Base-by-base conservation (phyloP, 1,140 invertebrate species). In the Aricia agestis region DNA sequence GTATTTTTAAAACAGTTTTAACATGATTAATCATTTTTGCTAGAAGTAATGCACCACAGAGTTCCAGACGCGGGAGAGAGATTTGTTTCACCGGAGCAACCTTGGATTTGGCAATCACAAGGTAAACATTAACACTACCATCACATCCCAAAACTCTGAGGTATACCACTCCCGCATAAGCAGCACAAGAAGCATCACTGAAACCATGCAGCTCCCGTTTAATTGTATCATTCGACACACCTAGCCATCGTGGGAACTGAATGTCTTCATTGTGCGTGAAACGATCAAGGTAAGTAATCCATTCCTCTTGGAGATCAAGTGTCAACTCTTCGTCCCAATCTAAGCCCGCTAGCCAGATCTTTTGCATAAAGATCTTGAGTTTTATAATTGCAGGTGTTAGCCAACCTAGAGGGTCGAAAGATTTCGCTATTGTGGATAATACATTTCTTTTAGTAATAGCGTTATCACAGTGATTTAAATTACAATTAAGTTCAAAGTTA, bases 331-430 rank as follows among this genome's bases (percentile, higher is more conserved):
- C 76, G 69, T 93, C 91, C 91, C 92, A 93, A 13, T 75, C 76
- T 15, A 86, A 19, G 6, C 82, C 76, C 31, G 61, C 25, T 17
- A 81, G 25, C 91, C 92, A 92, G 2, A 93, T 25, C 52, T 83
- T 75, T 82, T 93, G 92, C 59, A 93, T 82, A 1, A 93, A 78
- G 0, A 93, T 84, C 77, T 93, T 93, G 6, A 80, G 74, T 11
- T 15, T 71, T 15, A 93, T 78, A 6, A 87, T 77, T 2, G 84
- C 63, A 11, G 92, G 92, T 2, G 81, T 72, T 17, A 92, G 45
- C 69, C 85, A 85, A 13, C 91, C 91, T 7, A 88, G 70, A 5
- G 82, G 85, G 74, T 92, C 87, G 67, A 85, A 92, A 0, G 66
- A 32, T 67, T 69, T 70, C 11, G 71, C 71, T 15, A 76, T 78